A percentile compares a stretch with the other conserved stretches of the same genome.
phyloP scores from a whole-genome alignment of 2,888 invertebrate genomes.

The Ectemnius continuus region DNA sequence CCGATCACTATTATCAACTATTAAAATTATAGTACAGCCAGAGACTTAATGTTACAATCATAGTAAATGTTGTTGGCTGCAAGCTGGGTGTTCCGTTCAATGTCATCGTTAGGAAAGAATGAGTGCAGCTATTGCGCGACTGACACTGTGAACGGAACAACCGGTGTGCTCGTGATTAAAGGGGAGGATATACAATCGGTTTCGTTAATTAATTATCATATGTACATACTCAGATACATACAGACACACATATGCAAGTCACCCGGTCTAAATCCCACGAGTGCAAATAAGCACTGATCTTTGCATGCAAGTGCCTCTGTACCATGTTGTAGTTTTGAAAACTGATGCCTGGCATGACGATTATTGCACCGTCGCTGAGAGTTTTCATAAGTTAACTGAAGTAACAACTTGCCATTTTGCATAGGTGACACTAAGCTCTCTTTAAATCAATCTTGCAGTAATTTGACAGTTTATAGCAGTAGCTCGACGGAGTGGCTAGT shows the following conservation, averaged over 20 bases:
- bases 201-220: constrained; percentile 64
- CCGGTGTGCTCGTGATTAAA: constrained; percentile 61
- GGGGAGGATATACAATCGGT: constrained; percentile 67
- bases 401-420: constrained; percentile 44
- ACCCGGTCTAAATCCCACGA: constrained; percentile 32
- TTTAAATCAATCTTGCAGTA: constrained; percentile 29
- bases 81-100: constrained; percentile 66
- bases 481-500: constrained; percentile 52
- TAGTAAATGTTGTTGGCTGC: constrained; percentile 69
- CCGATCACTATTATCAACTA: constrained; percentile 67
- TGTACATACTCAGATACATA: constrained; percentile 62
- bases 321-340: constrained; percentile 41
- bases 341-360: constrained; percentile 20
- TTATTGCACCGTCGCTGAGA: constrained; percentile 29
- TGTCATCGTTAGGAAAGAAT: constrained; percentile 35
- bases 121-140: constrained; percentile 38
- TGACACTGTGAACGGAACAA: constrained; percentile 60
- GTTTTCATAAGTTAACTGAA: constrained; percentile 21
- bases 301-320: constrained; percentile 42
- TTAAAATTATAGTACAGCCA: constrained; percentile 76
- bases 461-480: constrained; percentile 44
- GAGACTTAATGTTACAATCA: constrained; percentile 70
- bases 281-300: constrained; percentile 49
- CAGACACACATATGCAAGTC: constrained; percentile 34
- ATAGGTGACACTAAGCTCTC: constrained; percentile 32